Evolutionary conservation across 2,888 invertebrate species (phyloP).

Genomic region (Lobophora halterata): DNA sequence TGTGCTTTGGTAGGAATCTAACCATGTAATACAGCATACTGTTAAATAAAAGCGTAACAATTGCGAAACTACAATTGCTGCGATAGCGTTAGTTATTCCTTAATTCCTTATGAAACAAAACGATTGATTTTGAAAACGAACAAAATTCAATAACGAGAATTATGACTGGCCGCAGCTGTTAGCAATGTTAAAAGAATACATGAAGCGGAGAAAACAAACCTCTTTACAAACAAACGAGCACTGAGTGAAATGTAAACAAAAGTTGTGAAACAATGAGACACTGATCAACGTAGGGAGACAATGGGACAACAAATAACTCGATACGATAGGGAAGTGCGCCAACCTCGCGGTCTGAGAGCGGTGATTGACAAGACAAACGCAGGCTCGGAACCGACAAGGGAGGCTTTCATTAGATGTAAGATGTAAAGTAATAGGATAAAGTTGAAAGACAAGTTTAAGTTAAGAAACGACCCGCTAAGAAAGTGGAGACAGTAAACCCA

Average conservation of each 20-base stretch:
- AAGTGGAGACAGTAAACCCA: conserved; percentile 49
- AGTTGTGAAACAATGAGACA: conserved; percentile 70
- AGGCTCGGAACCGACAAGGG: conserved; percentile 55
- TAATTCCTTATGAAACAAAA: conserved; percentile 41
- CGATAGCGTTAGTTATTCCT: conserved; percentile 38
- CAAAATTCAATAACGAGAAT: conserved; percentile 54
- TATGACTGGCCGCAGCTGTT: conserved; percentile 50
- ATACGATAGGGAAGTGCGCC: conserved; percentile 59
- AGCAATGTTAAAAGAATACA: conserved; percentile 55
- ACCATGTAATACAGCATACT: no score
- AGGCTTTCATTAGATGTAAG: conserved; percentile 62
- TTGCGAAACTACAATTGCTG: conserved; percentile 38
- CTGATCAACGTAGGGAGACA: conserved; percentile 65
- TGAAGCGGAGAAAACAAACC: conserved; percentile 55
- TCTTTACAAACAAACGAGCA: conserved; percentile 64
- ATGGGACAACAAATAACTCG: conserved; percentile 74
- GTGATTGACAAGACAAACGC: conserved; percentile 76
- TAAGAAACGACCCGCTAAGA: conserved; percentile 33
- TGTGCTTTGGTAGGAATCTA: conserved; percentile 27
- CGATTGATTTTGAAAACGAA: conserved; percentile 46
- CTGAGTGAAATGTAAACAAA: conserved; percentile 70
- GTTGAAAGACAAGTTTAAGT: conserved; percentile 46
- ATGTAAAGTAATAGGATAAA: conserved; percentile 54
- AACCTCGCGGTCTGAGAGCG: conserved; percentile 46
- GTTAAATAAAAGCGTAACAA: conserved; percentile 32